phyloP scores from a whole-genome alignment of 1,140 invertebrate genomes.

The Drosophila pectinifera region DNA sequence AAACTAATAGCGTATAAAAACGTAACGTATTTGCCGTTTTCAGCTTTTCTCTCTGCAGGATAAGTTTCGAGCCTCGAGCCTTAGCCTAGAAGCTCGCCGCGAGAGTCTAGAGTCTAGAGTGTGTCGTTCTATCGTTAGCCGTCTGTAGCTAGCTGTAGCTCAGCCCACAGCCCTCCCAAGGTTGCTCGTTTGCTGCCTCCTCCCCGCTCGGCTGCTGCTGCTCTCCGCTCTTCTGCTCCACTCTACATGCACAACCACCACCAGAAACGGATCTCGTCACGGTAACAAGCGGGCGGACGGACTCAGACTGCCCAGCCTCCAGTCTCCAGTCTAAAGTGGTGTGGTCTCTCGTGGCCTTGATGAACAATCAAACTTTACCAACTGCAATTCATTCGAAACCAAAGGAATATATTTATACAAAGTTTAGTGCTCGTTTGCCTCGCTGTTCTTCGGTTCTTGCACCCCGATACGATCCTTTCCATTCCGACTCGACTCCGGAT shows the following conservation, averaged over 20 bases:
- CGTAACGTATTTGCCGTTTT: slow-evolving; percentile 83
- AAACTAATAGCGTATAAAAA: slow-evolving; percentile 63
- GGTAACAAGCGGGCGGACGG: slow-evolving; percentile 68
- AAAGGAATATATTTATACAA: slow-evolving; percentile 85
- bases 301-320: slow-evolving; percentile 35
- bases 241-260: slow-evolving; percentile 27
- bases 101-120: slow-evolving; percentile 63
- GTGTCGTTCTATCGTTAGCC: slow-evolving; percentile 65
- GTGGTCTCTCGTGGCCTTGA: slow-evolving; percentile 44
- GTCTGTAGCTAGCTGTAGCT: slow-evolving; percentile 68
- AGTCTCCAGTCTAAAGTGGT: slow-evolving; percentile 51
- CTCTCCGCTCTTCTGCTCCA: slow-evolving; percentile 34
- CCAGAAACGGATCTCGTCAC: slow-evolving; percentile 64
- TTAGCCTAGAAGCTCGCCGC: slow-evolving; percentile 68
- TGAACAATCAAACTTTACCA: slow-evolving; percentile 45
- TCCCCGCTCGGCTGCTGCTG: slow-evolving; percentile 41
- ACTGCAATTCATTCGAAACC: slow-evolving; percentile 43
- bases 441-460: slow-evolving; percentile 9
- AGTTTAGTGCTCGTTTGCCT: slow-evolving; percentile 58
- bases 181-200: slow-evolving; percentile 53
- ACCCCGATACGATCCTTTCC: neutral
- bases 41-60: slow-evolving; percentile 82
- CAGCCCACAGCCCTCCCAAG: slow-evolving; percentile 61
- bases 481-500: slow-evolving; percentile 11
- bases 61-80: slow-evolving; percentile 71